Evolutionary conservation across 2,113 vertebrate genomes (phyloP).

Genomic region (Dasyurus viverrinus): DNA sequence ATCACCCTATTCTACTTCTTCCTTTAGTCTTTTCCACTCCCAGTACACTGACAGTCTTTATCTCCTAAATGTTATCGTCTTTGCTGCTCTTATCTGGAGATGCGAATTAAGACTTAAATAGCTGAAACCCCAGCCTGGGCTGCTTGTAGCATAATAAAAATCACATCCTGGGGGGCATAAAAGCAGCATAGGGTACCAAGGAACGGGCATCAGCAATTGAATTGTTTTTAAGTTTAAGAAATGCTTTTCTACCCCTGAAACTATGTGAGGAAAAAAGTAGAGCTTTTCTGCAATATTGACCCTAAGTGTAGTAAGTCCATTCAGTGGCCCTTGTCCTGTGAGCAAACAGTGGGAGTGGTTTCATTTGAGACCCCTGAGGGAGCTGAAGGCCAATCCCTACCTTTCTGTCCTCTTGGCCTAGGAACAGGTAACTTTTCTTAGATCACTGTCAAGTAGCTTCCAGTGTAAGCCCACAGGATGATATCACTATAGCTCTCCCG

Average conservation of each 20-base stretch:
- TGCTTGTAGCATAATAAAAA: background rate
- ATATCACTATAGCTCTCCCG: slow-evolving; percentile 76
- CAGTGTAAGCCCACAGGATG: slow-evolving; percentile 74
- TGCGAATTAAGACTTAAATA: background rate
- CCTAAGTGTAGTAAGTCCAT: background rate
- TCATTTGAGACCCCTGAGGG: background rate
- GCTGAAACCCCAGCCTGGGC: background rate
- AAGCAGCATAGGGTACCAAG: background rate
- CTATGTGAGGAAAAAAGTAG: background rate
- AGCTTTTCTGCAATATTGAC: background rate
- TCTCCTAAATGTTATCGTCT: background rate
- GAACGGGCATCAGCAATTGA: background rate
- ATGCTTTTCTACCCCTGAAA: background rate
- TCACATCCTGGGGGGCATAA: background rate
- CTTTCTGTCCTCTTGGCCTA: background rate
- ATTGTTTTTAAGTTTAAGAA: background rate
- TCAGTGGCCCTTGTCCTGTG: background rate
- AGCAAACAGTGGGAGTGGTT: background rate
- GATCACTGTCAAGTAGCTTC: slow-evolving; percentile 74
- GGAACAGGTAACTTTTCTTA: slow-evolving; percentile 76
- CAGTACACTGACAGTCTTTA: background rate
- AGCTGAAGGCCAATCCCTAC: background rate
- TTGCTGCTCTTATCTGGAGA: background rate
- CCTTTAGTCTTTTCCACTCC: background rate
- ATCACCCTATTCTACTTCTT: background rate